phyloP scores from a whole-genome alignment of 2,113 vertebrate genomes.

The Lamprologus speciosus region DNA sequence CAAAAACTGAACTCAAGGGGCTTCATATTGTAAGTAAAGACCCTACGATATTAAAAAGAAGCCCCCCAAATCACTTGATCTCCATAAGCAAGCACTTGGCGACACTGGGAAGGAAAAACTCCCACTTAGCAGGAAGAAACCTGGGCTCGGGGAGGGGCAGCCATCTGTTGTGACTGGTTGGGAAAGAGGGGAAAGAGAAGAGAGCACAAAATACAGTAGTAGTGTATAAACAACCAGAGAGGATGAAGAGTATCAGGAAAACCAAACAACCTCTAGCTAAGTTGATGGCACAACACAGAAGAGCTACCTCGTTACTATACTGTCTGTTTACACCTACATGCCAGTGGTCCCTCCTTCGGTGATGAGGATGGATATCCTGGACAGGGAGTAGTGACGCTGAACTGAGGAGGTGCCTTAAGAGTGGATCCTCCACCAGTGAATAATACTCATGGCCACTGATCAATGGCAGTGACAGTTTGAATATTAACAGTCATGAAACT shows the following conservation, averaged over 20 bases:
- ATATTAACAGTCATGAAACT: background rate
- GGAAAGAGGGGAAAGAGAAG: background rate
- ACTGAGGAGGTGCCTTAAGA: background rate
- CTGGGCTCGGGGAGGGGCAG: background rate
- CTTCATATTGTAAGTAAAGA: background rate
- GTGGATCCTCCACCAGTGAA: background rate
- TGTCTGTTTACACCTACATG: background rate
- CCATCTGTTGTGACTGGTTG: background rate
- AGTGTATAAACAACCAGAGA: background rate
- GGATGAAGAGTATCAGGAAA: background rate
- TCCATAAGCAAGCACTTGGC: background rate
- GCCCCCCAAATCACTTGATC: background rate
- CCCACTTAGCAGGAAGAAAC: background rate
- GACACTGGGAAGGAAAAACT: background rate
- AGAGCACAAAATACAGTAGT: background rate
- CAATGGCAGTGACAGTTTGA: background rate
- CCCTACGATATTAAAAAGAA: background rate
- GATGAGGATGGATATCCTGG: background rate
- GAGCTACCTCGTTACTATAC: background rate
- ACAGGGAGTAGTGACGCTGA: background rate
- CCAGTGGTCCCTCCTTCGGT: background rate
- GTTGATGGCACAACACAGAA: background rate
- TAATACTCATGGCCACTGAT: background rate
- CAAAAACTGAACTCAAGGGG: background rate
- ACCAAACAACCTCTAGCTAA: background rate